Base-by-base conservation (phyloP, 2,113 vertebrate genomes). In the Sylvietta virens region DNA sequence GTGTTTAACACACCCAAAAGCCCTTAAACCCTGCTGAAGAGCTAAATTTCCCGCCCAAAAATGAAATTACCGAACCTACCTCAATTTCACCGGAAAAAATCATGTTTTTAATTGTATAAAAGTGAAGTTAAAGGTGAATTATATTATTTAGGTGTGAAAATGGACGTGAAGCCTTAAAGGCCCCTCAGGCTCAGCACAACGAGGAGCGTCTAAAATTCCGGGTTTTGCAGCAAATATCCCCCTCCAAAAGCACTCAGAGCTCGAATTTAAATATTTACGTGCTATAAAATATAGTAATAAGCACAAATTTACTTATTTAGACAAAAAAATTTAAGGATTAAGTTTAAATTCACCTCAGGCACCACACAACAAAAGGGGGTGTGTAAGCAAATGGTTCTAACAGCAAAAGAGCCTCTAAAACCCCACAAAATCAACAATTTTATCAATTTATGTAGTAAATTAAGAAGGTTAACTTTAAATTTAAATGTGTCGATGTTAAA, bases 271-370 rank as follows among this genome's bases (percentile, higher is more conserved):
- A 5, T 4, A 4, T 4, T 23, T 16, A 3, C 1, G 8, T 1
- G 19, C 6, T 2, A 1, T 4, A 30, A 35, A 17, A 8, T 7
- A 10, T 1, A 22, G 8, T 1, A 23, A 17, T 7, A 13, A 4
- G 13, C 7, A 4, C 3, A 6, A 45, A 17, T 7, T 17, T 7
- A 12, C 2, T 45, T 1, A 1, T 13, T 57, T 22, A 3, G 7
- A 23, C 8, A 5, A 0, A 26, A 39, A 50, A 50, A 21, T 1
- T 4, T 0, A 4, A 20, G 4, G 1, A 6, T 9, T 15, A 16
- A 31, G 0, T 4, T 13, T 0, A 16, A 50, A 7, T 15, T 33
- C 13, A 22, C 57, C 57, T 61, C 73, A 40, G 17, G 57, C 13
- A 6, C 10, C 45, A 2, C 22, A 9, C 2, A 61, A 77, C n/a